A percentile compares a stretch with the other conserved stretches of the same genome.
Conservation (phyloP, 1,140 invertebrate genomes). For the Sycophila sp. region DNA sequence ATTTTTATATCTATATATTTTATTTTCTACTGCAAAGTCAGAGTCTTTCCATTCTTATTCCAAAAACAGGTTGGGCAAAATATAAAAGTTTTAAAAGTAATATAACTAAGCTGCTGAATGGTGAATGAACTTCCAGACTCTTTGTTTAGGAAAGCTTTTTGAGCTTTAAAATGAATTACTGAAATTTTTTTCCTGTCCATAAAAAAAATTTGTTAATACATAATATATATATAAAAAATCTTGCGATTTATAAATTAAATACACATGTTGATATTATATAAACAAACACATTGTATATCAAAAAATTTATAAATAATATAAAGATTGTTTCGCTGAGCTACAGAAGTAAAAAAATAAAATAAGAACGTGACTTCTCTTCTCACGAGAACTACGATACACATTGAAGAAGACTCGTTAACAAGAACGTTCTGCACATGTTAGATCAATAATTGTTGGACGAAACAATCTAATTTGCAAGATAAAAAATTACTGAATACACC, state of each 20-base stretch:
- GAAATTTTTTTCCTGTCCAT: conserved; percentile 39
- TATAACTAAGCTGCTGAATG: conserved; percentile 38
- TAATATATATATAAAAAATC: conserved; percentile 34
- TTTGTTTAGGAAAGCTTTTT: conserved; percentile 40
- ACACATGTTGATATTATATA: conserved; percentile 34
- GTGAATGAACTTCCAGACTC: conserved; percentile 43
- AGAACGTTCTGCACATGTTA: conserved; percentile 35
- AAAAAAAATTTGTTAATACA: conserved; percentile 41
- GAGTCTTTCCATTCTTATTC: conserved; percentile 37
- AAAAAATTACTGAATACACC: conserved; percentile 51
- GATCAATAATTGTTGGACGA: conserved; percentile 40
- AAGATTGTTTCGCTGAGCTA: conserved; percentile 26
- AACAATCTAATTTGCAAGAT: conserved; percentile 51
- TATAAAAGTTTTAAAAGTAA: conserved; percentile 18
- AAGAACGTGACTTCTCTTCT: conserved; percentile 16
- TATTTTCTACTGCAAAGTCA: conserved; percentile 31
- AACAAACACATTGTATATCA: conserved; percentile 41
- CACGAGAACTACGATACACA: background rate
- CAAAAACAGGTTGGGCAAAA: conserved; percentile 15
- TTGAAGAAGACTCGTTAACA: conserved; percentile 12
- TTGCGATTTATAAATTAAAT: conserved; percentile 38
- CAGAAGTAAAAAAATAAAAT: background rate
- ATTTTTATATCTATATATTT: conserved; percentile 33
- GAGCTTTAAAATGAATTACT: conserved; percentile 43
- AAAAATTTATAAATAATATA: conserved; percentile 29